Conservation (phyloP, 1,140 invertebrate genomes). For the Conus betulinus region DNA sequence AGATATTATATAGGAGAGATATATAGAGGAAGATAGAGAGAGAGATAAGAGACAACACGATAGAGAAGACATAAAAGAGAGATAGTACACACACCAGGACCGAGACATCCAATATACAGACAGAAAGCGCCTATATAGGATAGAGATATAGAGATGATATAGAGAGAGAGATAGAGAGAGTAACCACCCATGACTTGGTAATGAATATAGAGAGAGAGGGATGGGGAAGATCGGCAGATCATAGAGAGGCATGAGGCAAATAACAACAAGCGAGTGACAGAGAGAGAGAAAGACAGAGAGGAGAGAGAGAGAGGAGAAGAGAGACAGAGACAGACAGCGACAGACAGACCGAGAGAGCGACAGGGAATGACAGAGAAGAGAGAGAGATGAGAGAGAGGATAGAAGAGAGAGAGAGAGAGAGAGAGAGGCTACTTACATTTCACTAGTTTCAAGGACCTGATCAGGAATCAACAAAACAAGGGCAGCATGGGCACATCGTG, state of each 20-base stretch:
- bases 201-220: neutral
- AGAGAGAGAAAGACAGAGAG: neutral
- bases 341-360: neutral
- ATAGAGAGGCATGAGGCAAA: neutral
- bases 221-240: neutral
- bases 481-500: too few species aligned
- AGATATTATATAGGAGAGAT: too few species aligned
- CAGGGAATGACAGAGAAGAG: neutral
- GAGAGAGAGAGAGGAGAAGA: conserved; percentile 1
- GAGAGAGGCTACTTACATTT: neutral
- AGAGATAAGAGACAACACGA: too few species aligned
- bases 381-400: neutral
- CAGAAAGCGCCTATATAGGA: too few species aligned
- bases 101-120: too few species aligned
- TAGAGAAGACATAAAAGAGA: too few species aligned
- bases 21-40: too few species aligned
- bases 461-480: too few species aligned
- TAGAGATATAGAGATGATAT: neutral
- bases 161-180: conserved; percentile 24
- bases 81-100: too few species aligned
- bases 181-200: too few species aligned
- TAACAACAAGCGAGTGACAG: neutral
- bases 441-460: too few species aligned
- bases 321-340: conserved; percentile 14
- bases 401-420: conserved; percentile 13